These are phyloP conservation scores for Grus americana DNA, from an alignment of 2,113 vertebrate species.

Conservation along the genomic window DNA sequence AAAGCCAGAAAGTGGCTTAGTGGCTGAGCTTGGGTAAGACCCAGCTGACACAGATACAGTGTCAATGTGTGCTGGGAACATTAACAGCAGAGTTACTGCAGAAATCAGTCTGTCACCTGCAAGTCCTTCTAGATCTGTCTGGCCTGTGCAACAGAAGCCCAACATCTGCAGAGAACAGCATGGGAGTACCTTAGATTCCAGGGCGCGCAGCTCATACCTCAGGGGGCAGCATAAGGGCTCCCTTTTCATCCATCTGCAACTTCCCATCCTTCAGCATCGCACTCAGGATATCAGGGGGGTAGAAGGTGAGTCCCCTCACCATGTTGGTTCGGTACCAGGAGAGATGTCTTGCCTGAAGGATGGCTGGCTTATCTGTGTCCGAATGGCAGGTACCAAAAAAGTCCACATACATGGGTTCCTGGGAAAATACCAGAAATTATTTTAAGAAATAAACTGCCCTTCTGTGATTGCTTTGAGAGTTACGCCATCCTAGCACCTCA, in stretches of 20 bases:
- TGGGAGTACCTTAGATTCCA: neutral
- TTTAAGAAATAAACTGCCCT: neutral
- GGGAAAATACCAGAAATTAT: neutral
- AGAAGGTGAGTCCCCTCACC: slow-evolving; percentile 75
- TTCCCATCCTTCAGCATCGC: slow-evolving; percentile 74
- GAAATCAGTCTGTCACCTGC: neutral
- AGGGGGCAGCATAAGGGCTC: slow-evolving; percentile 59
- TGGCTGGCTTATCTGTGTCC: slow-evolving; percentile 75
- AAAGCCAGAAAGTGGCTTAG: neutral
- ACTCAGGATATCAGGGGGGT: slow-evolving; percentile 77
- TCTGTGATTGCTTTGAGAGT: neutral
- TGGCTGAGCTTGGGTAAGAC: neutral
- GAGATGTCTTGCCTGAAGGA: slow-evolving; percentile 83
- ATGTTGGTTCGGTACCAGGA: slow-evolving; percentile 73
- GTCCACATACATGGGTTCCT: slow-evolving; percentile 89
- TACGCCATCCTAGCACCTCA: neutral
- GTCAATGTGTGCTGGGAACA: neutral
- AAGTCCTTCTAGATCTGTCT: neutral
- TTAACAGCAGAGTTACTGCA: neutral
- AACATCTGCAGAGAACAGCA: neutral
- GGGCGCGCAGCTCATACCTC: slow-evolving; percentile 53
- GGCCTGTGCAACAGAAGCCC: neutral
- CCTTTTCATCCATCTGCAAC: slow-evolving; percentile 68
- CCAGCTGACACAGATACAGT: neutral
- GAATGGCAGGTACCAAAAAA: slow-evolving; percentile 92